Base-by-base conservation (phyloP, 2,888 invertebrate genomes). In the Plutella xylostella region DNA sequence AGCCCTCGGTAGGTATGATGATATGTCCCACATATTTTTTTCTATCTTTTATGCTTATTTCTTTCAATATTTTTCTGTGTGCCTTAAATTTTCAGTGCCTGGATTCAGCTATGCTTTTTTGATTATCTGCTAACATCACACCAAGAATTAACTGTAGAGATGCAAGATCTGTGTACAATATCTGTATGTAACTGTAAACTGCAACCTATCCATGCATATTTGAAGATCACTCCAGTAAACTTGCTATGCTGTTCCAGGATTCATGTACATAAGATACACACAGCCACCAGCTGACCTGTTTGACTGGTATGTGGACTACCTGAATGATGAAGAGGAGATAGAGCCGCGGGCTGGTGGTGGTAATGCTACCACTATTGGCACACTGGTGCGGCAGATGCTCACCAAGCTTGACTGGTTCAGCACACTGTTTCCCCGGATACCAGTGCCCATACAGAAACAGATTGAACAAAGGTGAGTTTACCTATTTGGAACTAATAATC, bases 291-390 rank as follows among this genome's bases (percentile, higher is more conserved):
- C 90, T 43, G 96, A 97, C 69, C 85, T 99, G 49, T 96, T 98
- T 85, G 94, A 94, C 68, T 99, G 99, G 99, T 98, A 95, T 69
- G 96, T 93, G 60, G 92, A 93, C 45, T 99, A 98, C 80, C 83
- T 99, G 55, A 96, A 97, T 64, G 98, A 98, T 69, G 93, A 95
- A 64, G 97, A 98, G 88, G 96, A 97, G 69, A 86, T 99, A 52
- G 99, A 99, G 69, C 97, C 97, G 0, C 95, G 98, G 69, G 98
- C 99, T 14, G 99, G 99, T 12, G 97, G 98, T 35, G 98, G 98
- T 11, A 96, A 97, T 71, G 56, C 78, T 35, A 93, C 97, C 86
- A 92, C 92, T 18, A 92, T 99, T 46, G 99, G 99, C 0, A 93
- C 94, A 56, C 91, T 98, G 84, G 86, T 94, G 14, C 89, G 96